Conservation (phyloP, 2,888 invertebrate species). For the Drosophila picticornis region DNA sequence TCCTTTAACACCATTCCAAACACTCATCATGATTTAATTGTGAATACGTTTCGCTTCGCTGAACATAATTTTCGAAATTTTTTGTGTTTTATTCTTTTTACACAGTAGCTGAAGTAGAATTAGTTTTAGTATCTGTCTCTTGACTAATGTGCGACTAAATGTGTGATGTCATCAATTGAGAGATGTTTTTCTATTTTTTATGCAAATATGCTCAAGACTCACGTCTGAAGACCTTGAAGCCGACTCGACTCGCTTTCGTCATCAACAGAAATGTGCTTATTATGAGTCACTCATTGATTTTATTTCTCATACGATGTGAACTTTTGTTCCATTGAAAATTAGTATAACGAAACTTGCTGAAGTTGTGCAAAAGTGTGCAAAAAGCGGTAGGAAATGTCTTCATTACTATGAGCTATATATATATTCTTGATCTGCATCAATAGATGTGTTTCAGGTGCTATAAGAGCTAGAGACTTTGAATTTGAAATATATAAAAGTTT, state of each 20-base stretch:
- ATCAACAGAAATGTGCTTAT: slow-evolving; percentile 27
- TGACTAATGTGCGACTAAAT: slow-evolving; percentile 1
- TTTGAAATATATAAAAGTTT: neutral
- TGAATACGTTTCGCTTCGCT: neutral
- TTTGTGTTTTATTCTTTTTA: neutral
- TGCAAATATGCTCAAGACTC: slow-evolving; percentile 40
- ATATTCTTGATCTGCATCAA: neutral
- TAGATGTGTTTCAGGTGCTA: neutral
- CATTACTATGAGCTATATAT: neutral
- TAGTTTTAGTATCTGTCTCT: neutral
- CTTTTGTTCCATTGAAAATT: slow-evolving; percentile 2
- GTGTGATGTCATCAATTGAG: slow-evolving; percentile 49
- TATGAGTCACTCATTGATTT: slow-evolving; percentile 46
- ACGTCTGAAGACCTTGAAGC: slow-evolving; percentile 36
- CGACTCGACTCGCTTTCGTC: slow-evolving; percentile 8
- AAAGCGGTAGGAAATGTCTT: neutral
- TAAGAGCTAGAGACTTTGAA: neutral
- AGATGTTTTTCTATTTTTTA: slow-evolving; percentile 28
- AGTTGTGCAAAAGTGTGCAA: neutral
- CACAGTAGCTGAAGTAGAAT: neutral
- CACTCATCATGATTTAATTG: neutral
- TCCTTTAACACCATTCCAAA: neutral
- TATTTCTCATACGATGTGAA: slow-evolving; percentile 12
- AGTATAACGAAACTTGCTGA: neutral
- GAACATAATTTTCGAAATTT: neutral